phyloP scores from a whole-genome alignment of 2,888 invertebrate species.

The Leptodirus hochenwartii region DNA sequence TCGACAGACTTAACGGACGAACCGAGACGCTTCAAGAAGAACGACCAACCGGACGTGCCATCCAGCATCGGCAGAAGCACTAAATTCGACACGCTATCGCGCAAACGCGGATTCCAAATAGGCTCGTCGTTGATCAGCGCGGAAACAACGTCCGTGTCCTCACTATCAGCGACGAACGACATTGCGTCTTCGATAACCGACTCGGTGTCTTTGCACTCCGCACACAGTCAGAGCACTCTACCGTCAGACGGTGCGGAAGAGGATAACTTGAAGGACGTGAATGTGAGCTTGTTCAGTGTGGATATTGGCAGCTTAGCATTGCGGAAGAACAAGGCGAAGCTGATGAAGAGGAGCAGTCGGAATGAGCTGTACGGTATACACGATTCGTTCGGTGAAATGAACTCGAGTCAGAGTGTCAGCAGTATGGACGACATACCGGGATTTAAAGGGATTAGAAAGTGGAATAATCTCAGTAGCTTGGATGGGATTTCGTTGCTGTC shows the following conservation, averaged over 20 bases:
- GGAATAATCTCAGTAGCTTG: constrained; percentile 22
- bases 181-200: constrained; percentile 15
- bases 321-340: constrained; percentile 8
- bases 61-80: no score
- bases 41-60: no score
- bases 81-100: constrained; percentile 17
- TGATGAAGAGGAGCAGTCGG: no score
- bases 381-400: no score
- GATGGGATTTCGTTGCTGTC: constrained; percentile 19
- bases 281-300: no score
- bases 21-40: constrained; percentile 15
- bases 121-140: constrained; percentile 16
- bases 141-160: no score
- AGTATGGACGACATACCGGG: constrained; percentile 19
- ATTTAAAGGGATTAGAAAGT: constrained; percentile 21
- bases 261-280: constrained; percentile 5
- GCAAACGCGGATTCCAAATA: constrained; percentile 18
- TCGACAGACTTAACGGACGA: neutral
- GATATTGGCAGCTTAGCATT: no score
- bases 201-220: constrained; percentile 13
- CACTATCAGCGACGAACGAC: constrained; percentile 12
- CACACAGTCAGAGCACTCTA: neutral
- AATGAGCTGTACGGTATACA: no score
- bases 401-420: constrained; percentile 19
- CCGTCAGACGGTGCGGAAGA: constrained; percentile 1